Percentiles rank a stretch among this genome's conserved stretches.
phyloP scores from a whole-genome alignment of 2,113 vertebrate species.

The Corythaixoides concolor region DNA sequence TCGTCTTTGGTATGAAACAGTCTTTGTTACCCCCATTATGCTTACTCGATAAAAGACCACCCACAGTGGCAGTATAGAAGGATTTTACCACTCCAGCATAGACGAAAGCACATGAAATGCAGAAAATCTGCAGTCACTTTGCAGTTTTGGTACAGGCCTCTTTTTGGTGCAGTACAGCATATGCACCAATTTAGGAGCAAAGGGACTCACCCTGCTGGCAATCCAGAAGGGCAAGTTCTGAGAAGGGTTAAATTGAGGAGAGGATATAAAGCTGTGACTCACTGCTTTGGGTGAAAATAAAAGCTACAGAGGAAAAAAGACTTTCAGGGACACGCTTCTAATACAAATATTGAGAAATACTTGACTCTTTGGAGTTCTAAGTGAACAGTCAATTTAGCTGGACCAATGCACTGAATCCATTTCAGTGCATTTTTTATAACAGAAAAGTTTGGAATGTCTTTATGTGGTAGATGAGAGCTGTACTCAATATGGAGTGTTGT shows the following conservation, averaged over 20 bases:
- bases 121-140: conserved; percentile 31
- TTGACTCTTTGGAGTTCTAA: neutral
- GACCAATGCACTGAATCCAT: neutral
- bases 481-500: neutral
- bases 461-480: neutral
- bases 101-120: neutral
- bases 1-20: neutral
- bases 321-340: neutral
- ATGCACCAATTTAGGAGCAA: neutral
- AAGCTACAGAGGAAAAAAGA: neutral
- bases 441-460: neutral
- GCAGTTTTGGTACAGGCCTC: neutral
- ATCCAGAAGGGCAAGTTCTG: neutral
- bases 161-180: neutral
- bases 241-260: neutral
- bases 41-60: neutral
- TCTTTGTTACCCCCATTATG: neutral
- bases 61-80: neutral
- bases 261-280: neutral
- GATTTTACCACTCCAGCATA: neutral
- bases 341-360: neutral
- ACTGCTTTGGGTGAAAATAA: neutral
- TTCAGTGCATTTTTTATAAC: neutral
- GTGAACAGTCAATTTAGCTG: neutral
- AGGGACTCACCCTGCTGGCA: neutral